Percentiles rank a stretch among this genome's conserved stretches.
Conservation (phyloP, 64 coral and sea anemone genomes). For the Stichodactyla mertensii region DNA sequence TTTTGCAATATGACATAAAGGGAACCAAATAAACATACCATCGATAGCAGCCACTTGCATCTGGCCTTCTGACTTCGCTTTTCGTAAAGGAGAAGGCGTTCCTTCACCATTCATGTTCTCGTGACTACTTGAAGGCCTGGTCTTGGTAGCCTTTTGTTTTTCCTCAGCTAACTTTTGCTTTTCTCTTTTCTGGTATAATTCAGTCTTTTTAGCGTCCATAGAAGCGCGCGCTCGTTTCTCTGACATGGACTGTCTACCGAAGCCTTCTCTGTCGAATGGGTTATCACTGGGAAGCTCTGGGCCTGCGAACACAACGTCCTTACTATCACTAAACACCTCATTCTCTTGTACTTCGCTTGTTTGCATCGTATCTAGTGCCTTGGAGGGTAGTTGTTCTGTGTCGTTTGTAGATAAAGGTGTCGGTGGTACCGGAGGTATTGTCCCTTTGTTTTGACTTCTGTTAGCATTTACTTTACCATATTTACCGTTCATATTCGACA, state of each 20-base stretch:
- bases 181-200: constrained; percentile 68
- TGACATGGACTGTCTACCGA: constrained; percentile 98
- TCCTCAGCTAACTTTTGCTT: constrained; percentile 19
- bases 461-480: constrained; percentile 23
- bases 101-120: constrained; percentile 1
- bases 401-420: background rate
- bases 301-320: constrained; percentile 16
- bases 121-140: background rate
- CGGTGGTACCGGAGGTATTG: background rate
- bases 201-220: constrained; percentile 70
- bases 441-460: background rate
- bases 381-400: background rate
- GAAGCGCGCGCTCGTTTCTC: constrained; percentile 79
- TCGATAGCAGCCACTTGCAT: constrained; percentile 6
- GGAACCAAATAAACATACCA: background rate
- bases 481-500: background rate
- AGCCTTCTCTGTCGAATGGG: constrained; percentile 78
- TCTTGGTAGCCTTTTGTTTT: constrained; percentile 7
- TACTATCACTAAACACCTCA: background rate
- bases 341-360: background rate
- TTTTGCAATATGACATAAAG: no score
- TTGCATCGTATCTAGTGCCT: constrained; percentile 13
- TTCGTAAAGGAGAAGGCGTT: background rate
- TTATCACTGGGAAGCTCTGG: constrained; percentile 24
- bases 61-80: constrained; percentile 18